Conservation (phyloP, 2,797 vertebrate species). For the Eulemur rubriventer region DNA sequence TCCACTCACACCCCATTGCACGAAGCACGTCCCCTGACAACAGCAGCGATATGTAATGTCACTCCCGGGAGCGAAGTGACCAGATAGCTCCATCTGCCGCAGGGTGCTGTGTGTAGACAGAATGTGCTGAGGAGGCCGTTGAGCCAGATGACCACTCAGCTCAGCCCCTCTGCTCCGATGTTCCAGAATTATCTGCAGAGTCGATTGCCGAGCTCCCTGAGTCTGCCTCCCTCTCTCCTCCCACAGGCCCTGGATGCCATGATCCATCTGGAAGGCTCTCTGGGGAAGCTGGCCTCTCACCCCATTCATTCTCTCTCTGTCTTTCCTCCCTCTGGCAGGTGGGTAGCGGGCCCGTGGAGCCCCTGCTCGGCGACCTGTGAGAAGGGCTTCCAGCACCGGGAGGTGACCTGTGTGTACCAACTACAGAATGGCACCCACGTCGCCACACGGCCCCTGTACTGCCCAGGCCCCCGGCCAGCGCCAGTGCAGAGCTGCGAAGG, state of each 20-base stretch:
- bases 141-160: not conserved
- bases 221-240: not conserved
- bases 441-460: constrained; percentile 91
- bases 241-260: not conserved
- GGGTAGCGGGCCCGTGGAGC: constrained; percentile 94
- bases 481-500: constrained; percentile 92
- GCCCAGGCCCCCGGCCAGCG: constrained; percentile 90
- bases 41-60: not conserved
- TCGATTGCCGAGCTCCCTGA: not conserved
- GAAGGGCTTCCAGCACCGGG: constrained; percentile 92
- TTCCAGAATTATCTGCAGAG: not conserved
- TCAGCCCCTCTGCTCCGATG: not conserved
- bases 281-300: not conserved
- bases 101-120: not conserved
- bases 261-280: not conserved
- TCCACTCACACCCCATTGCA: not conserved
- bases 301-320: not conserved
- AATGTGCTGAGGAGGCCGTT: not conserved
- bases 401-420: constrained; percentile 93
- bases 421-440: constrained; percentile 94
- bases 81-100: accelerated
- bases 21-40: not conserved
- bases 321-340: constrained; percentile 85
- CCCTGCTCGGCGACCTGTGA: constrained; percentile 94
- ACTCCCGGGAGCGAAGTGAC: not conserved